Base-by-base conservation (phyloP, 2,888 invertebrate genomes). In the Archips crataeganus region DNA sequence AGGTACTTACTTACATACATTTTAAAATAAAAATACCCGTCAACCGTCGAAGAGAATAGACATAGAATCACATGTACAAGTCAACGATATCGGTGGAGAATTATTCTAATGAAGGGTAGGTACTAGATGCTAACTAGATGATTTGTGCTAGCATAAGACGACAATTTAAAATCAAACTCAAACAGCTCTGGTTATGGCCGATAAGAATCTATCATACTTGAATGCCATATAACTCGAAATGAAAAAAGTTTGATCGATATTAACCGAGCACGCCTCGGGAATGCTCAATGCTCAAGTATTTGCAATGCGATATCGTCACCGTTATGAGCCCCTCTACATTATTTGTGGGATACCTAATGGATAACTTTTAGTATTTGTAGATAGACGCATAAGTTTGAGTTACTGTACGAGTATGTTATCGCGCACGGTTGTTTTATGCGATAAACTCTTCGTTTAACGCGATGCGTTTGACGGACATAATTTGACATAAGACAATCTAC, bases 161-260 rank as follows among this genome's bases (percentile, higher is more conserved):
- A 15, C n/a, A 9, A 15, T 15, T 51, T 51, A 15, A 51, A 51
- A 51, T 8, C 6, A 51, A 51, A 51, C 15, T 8, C n/a, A n/a
- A n/a, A 57, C 6, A 57, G 57, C 32, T 54, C 32, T 57, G 10
- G 57, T 32, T 32, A 15, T 32, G 32, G 57, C 57, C 57, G 47
- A n/a, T 45, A 47, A 63, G 63, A 47, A 32, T 62, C 39, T 34
- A 63, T 64, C 34, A 51, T n/a, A 13, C 49, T 39, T 65, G 65
- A 65, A 51, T 34, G 64, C 15, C 64, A 9, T 64, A 64, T 36
- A 47, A 63, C n/a, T 36, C 34, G 15, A 15, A 51, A 65, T 65
- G 36, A 51, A 51, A 65, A 51, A 65, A 64, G 64, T 64, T 64
- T 45, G 47, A 47, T 64, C 64, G 23, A 64, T 64, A 64, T 64